Evolutionary conservation across 2,113 vertebrate genomes (phyloP), one percentile per base, ranked within the genome.

Genomic region (Stictonetta naevosa): DNA sequence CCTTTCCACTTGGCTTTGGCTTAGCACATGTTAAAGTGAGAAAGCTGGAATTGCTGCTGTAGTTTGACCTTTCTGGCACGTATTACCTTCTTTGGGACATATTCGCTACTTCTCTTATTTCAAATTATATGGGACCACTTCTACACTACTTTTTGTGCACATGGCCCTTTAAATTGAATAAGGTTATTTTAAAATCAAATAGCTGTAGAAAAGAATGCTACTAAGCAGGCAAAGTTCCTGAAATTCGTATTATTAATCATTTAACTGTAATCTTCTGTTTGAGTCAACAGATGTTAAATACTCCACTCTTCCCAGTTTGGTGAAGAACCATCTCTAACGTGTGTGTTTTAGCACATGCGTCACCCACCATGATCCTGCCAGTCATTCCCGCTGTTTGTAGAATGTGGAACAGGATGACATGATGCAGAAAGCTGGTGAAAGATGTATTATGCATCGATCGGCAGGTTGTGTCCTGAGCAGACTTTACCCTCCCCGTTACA

Each of bases 401-500:
- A 59, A 75, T 14, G 16, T 40, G 33, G 28, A 53, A 46, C 20
- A 53, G 33, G 33, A 16, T 53, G 33, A 31, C 8, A 5, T 66
- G 63, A 66, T 31, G 29, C 21, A 34, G 56, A 34, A 59, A 75
- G 23, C 11, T 86, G 31, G 7, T 74, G 62, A 75, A 80, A 28
- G 42, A 75, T 40, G 5, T 0, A 0, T 67, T 59, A 25, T 13
- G 14, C 64, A 34, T 60, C 20, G 22, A 34, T 60, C 20, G 22
- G 31, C 6, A 40, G 28, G 6, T 33, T 2, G 0, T 34, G 34
- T 40, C 48, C 15, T 12, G 64, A 73, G 11, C 4, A 80, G 20
- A 10, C 22, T 76, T 78, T 62, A 23, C 13, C 48, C 2, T 85
- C 29, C 10, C 2, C 4, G 0, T 18, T 0, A 1, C 26, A 36